phyloP scores from a whole-genome alignment of 2,888 invertebrate genomes.

The Cinara cedri region DNA sequence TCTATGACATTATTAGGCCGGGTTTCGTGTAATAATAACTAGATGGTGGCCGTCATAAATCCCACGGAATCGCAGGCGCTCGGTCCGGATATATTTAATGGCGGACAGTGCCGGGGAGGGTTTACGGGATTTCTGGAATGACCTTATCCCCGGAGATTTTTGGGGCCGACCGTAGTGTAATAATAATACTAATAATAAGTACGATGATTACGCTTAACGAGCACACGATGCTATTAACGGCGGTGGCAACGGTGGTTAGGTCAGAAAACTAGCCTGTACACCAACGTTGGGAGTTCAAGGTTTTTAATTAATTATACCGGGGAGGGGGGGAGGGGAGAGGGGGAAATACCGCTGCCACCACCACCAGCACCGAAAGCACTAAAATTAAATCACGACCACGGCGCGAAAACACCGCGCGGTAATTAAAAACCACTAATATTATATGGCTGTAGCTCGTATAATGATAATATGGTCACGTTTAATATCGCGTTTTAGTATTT shows the following conservation, averaged over 20 bases:
- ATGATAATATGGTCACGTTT: neutral
- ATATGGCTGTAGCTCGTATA: neutral
- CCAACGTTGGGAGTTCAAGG: slow-evolving; percentile 1
- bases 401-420: neutral
- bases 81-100: slow-evolving; percentile 8
- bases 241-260: neutral
- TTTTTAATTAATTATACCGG: slow-evolving; percentile 38
- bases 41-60: neutral
- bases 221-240: slow-evolving; percentile 38
- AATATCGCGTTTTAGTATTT: slow-evolving; percentile 6
- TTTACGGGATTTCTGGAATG: slow-evolving; percentile 40
- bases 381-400: slow-evolving; percentile 36
- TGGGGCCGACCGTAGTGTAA: slow-evolving; percentile 9
- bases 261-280: slow-evolving; percentile 32
- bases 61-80: neutral
- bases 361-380: neutral
- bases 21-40: no score
- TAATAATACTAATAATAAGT: slow-evolving; percentile 50
- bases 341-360: no score
- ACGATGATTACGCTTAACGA: slow-evolving; percentile 51
- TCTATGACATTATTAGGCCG: no score
- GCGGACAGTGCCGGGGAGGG: neutral
- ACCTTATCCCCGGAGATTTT: slow-evolving; percentile 12
- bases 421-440: slow-evolving; percentile 45
- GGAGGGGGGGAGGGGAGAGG: no score